Evolutionary conservation across 2,113 vertebrate species (phyloP).

Genomic region (Fukomys damarensis): DNA sequence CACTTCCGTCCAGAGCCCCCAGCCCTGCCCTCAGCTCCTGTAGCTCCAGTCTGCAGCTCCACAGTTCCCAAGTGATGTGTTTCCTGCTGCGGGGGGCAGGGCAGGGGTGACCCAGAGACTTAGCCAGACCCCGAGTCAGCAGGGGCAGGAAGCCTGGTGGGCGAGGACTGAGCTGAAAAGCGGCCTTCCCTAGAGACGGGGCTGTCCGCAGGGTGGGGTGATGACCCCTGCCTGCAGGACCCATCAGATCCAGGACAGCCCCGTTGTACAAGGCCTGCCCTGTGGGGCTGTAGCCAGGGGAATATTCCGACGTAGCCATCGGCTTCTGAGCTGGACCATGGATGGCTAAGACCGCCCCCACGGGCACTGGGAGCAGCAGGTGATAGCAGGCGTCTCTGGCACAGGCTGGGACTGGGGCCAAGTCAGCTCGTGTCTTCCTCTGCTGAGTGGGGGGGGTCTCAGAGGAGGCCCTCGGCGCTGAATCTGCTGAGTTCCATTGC

Average conservation of each 20-base stretch:
- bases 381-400: not conserved
- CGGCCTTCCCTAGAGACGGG: not conserved
- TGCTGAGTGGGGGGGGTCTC: not conserved
- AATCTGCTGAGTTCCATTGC: not conserved
- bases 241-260: not conserved
- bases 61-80: not conserved
- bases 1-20: conserved; percentile 68
- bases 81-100: conserved; percentile 43
- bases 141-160: conserved; percentile 48
- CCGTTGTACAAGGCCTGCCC: not conserved
- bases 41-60: not conserved
- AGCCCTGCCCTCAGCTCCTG: conserved; percentile 1
- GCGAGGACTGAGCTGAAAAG: not conserved
- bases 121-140: not conserved
- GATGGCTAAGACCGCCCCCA: accelerated
- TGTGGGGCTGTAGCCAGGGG: accelerated
- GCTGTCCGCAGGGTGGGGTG: not conserved
- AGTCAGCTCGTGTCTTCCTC: not conserved
- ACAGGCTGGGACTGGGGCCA: not conserved
- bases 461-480: not conserved
- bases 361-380: not conserved
- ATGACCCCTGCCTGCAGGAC: not conserved
- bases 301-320: not conserved
- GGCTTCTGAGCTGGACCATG: not conserved
- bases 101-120: not conserved